A percentile compares a stretch with the other conserved stretches of the same genome.
Conservation (phyloP, 2,888 invertebrate species). For the Sthenelais limicola region DNA sequence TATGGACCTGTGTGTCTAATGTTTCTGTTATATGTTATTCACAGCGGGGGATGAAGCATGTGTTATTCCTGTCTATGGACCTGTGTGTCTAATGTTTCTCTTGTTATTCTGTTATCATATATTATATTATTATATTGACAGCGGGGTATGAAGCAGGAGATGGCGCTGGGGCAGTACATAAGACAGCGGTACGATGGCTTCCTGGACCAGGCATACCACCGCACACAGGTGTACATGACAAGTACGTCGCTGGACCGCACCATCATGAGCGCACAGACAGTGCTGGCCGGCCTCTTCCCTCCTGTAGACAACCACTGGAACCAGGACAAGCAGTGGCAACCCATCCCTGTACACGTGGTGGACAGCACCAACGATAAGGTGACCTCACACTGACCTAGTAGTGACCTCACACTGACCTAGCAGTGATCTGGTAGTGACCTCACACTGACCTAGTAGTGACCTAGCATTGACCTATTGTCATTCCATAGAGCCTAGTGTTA, state of each 20-base stretch:
- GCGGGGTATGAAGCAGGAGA: conserved; percentile 37
- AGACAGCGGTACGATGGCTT: conserved; percentile 20
- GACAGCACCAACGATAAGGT: conserved; percentile 20
- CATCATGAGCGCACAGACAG: conserved; percentile 10
- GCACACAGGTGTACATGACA: conserved; percentile 21
- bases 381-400: too few relatives aligned
- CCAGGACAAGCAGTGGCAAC: conserved; percentile 46
- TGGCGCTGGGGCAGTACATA: conserved; percentile 9
- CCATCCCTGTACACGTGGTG: conserved; percentile 18
- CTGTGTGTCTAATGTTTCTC: too few relatives aligned
- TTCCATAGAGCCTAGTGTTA: too few relatives aligned
- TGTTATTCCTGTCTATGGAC: too few relatives aligned
- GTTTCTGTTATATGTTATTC: too few relatives aligned
- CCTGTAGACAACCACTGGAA: conserved; percentile 17
- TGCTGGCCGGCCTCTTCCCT: conserved; percentile 38
- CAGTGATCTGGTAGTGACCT: too few relatives aligned
- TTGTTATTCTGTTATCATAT: too few relatives aligned
- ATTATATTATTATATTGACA: conserved; percentile 20
- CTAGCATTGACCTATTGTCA: too few relatives aligned
- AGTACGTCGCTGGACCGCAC: conserved; percentile 37
- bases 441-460: too few relatives aligned
- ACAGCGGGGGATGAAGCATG: too few relatives aligned
- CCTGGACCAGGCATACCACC: conserved; percentile 2
- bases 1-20: too few relatives aligned
- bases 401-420: too few relatives aligned